Percentiles rank a stretch among this genome's conserved stretches.
Evolutionary conservation across 2,113 vertebrate genomes (phyloP).

Genomic region (Cercopithecus mona): DNA sequence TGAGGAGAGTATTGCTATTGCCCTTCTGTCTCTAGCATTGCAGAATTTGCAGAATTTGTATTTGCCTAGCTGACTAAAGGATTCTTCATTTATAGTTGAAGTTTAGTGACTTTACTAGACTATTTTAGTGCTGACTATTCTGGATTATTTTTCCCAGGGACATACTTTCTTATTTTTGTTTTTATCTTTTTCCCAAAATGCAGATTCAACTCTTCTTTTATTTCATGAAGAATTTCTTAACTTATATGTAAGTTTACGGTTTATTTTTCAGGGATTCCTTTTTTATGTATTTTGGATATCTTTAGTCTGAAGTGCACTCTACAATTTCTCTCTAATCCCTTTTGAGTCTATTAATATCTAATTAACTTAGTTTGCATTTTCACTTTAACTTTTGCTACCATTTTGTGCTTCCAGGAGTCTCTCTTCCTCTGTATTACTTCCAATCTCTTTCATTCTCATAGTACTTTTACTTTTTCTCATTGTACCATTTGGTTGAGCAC

Average conservation of each 20-base stretch:
- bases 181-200: background rate
- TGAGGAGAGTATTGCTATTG: background rate
- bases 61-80: background rate
- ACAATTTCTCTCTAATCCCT: background rate
- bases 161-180: background rate
- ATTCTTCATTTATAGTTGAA: background rate
- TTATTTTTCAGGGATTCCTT: background rate
- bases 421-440: background rate
- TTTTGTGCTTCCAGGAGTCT: background rate
- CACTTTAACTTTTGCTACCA: background rate
- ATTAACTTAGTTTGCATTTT: background rate
- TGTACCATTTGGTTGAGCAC: background rate
- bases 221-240: background rate
- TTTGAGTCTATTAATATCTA: background rate
- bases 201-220: constrained; percentile 21
- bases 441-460: background rate
- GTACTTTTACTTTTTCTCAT: background rate
- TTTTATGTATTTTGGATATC: background rate
- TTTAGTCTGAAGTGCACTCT: background rate
- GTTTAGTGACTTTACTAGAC: background rate
- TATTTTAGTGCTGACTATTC: background rate
- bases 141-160: background rate
- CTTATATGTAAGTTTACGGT: background rate
- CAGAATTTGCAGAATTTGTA: background rate
- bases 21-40: background rate